phyloP scores from a whole-genome alignment of 2,888 invertebrate species.

The Polymixis lichenea region DNA sequence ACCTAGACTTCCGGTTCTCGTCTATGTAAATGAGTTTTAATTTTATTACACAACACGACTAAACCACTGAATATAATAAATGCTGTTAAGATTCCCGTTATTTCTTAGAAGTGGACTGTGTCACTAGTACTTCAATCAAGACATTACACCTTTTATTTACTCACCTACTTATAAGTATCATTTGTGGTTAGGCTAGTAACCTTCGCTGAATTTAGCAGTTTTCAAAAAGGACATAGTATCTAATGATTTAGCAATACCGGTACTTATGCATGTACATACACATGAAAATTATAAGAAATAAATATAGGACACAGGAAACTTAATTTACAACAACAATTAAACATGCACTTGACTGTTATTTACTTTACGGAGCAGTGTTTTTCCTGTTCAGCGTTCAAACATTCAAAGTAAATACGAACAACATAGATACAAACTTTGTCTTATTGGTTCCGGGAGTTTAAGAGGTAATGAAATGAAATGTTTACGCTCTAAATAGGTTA shows the following conservation, averaged over 20 bases:
- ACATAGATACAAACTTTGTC: background rate
- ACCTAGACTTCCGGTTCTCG: conserved; percentile 19
- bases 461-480: background rate
- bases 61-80: conserved; percentile 49
- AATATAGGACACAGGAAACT: conserved; percentile 16
- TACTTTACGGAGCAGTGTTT: background rate
- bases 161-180: background rate
- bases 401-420: background rate
- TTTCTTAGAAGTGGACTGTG: conserved; percentile 48
- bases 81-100: conserved; percentile 62
- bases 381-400: background rate
- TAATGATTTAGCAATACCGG: conserved; percentile 2
- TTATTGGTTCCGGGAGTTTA: background rate
- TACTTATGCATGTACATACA: background rate
- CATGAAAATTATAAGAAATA: conserved; percentile 6
- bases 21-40: conserved; percentile 30
- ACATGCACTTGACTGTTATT: conserved; percentile 10
- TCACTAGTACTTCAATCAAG: conserved; percentile 26
- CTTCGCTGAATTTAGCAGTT: background rate
- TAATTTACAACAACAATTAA: background rate
- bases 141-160: conserved; percentile 17
- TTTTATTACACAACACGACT: conserved; percentile 43
- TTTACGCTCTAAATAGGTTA: background rate
- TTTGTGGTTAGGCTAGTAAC: background rate
- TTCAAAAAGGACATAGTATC: background rate